Percentiles rank a stretch among this genome's conserved stretches.
These are phyloP conservation scores for Drosophila nr. perissopoda DNA, from an alignment of 2,888 invertebrate genomes.

Conservation along the genomic window DNA sequence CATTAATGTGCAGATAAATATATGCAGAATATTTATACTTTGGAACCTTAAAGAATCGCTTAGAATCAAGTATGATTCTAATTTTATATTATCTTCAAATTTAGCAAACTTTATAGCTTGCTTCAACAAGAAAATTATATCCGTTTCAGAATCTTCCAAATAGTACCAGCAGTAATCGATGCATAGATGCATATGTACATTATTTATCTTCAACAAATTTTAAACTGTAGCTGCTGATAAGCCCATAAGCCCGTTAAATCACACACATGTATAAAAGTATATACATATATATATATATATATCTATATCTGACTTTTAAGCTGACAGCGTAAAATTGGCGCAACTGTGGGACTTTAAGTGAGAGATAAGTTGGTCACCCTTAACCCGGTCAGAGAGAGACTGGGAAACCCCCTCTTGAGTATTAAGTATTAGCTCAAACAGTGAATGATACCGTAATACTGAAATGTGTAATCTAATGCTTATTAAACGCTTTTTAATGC, in stretches of 20 bases:
- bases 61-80: neutral
- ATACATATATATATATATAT: neutral
- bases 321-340: conserved; percentile 44
- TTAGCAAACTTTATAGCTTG: neutral
- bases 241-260: conserved; percentile 1
- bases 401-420: neutral
- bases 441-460: conserved; percentile 11
- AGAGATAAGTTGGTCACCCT: conserved; percentile 47
- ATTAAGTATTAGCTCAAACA: conserved; percentile 27
- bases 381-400: conserved; percentile 25
- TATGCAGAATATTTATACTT: neutral
- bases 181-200: neutral
- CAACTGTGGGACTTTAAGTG: conserved; percentile 29
- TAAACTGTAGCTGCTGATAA: conserved; percentile 17
- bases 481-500: conserved; percentile 78
- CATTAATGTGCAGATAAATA: neutral
- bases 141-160: too few relatives aligned
- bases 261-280: neutral
- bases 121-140: neutral
- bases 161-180: neutral
- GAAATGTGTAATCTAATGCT: conserved; percentile 74
- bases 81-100: neutral
- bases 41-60: neutral
- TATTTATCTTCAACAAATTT: neutral
- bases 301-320: conserved; percentile 24